A percentile compares a stretch with the other conserved stretches of the same genome.
Evolutionary conservation across 2,797 vertebrate species (phyloP).

Genomic region (Lateolabrax maculatus): DNA sequence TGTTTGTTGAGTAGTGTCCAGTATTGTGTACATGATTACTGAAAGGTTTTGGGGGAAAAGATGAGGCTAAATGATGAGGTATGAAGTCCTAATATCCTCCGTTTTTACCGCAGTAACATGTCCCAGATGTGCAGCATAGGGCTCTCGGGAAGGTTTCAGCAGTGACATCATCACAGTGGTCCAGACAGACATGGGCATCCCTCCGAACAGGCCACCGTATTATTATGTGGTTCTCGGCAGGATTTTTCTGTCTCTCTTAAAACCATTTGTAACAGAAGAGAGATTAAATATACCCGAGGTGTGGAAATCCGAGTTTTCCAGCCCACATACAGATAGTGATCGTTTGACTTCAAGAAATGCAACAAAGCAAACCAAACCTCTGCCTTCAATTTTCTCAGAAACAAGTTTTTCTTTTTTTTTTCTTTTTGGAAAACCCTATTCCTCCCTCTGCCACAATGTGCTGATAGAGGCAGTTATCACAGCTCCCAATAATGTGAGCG

Average conservation of each 20-base stretch:
- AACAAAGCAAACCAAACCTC: constrained; percentile 54
- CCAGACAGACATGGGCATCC: constrained; percentile 73
- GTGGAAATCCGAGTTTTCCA: constrained; percentile 78
- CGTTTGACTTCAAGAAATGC: constrained; percentile 54
- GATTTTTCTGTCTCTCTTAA: constrained; percentile 68
- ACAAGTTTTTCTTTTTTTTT: constrained; percentile 39
- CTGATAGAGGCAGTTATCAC: constrained; percentile 81
- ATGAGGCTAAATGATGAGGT: constrained; percentile 53
- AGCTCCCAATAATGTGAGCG: constrained; percentile 70
- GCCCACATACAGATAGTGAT: constrained; percentile 54
- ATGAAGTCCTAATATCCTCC: constrained; percentile 65
- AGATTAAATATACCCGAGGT: constrained; percentile 77
- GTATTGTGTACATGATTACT: constrained; percentile 33
- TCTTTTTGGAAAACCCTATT: constrained; percentile 33
- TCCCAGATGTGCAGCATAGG: constrained; percentile 75
- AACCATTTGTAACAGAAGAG: constrained; percentile 73
- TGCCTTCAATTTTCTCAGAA: constrained; percentile 65
- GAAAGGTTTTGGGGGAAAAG: constrained; percentile 35
- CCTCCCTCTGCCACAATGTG: constrained; percentile 65
- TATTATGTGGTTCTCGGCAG: constrained; percentile 78
- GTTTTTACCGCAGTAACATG: constrained; percentile 64
- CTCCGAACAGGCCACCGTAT: constrained; percentile 67
- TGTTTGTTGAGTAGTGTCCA: constrained; percentile 26
- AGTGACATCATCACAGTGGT: constrained; percentile 76
- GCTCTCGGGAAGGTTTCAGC: constrained; percentile 54